Percentiles rank a stretch among this genome's conserved stretches.
These are phyloP conservation scores for Nyctibius bracteatus DNA, from an alignment of 2,113 vertebrate genomes.

Conservation along the genomic window DNA sequence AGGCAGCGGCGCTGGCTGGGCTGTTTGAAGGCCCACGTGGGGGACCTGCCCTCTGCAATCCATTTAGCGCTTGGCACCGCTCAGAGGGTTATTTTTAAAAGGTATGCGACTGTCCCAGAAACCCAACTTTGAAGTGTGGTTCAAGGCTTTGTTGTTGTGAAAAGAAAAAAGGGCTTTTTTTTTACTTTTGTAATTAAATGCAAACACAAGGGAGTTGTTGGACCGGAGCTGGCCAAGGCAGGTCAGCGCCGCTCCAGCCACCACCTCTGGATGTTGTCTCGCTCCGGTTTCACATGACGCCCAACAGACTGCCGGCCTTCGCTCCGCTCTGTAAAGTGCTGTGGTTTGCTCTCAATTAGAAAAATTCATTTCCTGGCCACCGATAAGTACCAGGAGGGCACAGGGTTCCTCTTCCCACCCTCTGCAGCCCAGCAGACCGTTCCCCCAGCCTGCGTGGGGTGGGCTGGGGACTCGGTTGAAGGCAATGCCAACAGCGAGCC, in stretches of 20 bases:
- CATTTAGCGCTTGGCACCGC: slow-evolving; percentile 29
- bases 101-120: slow-evolving; percentile 42
- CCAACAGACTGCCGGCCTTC: neutral
- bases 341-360: neutral
- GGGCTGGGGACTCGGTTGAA: neutral
- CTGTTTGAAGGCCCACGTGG: neutral
- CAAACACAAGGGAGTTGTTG: neutral
- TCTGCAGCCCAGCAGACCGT: neutral
- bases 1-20: neutral
- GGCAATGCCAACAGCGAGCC: neutral
- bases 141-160: slow-evolving; percentile 48
- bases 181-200: neutral
- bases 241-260: neutral
- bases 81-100: slow-evolving; percentile 53
- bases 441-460: too few relatives aligned
- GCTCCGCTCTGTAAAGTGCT: neutral
- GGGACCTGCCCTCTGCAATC: slow-evolving; percentile 48
- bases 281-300: neutral
- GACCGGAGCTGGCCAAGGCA: neutral
- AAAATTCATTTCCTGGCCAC: neutral
- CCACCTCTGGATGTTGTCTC: neutral
- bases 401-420: neutral
- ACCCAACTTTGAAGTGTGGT: slow-evolving; percentile 48
- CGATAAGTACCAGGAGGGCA: neutral
- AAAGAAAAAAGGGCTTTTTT: slow-evolving; percentile 15